A percentile compares a stretch with the other conserved stretches of the same genome.
phyloP scores from a whole-genome alignment of 2,888 invertebrate species.

The Nomada ferruginata region DNA sequence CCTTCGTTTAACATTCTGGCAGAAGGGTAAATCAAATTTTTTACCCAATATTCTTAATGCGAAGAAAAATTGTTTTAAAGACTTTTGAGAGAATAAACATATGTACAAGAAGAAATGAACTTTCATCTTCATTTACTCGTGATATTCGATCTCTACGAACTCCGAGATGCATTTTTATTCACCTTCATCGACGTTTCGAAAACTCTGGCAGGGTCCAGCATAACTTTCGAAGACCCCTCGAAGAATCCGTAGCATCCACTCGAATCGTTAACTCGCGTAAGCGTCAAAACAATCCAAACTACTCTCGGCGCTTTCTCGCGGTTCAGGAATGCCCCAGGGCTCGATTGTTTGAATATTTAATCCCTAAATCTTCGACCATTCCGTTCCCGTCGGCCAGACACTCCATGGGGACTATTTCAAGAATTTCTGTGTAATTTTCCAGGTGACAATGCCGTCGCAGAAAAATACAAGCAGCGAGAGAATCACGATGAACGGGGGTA shows the following conservation, averaged over 20 bases:
- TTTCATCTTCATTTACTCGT: constrained; percentile 3
- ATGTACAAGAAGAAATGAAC: background rate
- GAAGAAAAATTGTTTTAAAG: no score
- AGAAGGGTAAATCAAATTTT: no score
- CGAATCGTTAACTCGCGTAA: background rate
- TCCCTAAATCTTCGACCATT: background rate
- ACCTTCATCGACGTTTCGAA: background rate
- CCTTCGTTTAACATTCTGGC: no score
- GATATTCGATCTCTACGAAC: constrained; percentile 12
- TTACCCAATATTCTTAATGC: no score
- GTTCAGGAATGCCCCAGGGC: background rate
- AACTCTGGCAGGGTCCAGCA: background rate
- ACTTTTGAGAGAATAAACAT: no score
- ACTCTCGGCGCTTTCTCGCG: background rate
- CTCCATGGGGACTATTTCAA: background rate
- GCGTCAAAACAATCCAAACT: constrained; percentile 35
- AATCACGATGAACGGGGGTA: constrained; percentile 58
- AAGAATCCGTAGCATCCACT: constrained; percentile 12
- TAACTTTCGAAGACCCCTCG: background rate
- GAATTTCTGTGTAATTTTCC: constrained; percentile 13
- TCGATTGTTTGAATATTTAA: background rate
- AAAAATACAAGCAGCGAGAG: constrained; percentile 1
- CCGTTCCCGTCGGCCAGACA: background rate
- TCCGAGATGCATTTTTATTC: background rate
- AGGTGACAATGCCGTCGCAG: constrained; percentile 54